Evolutionary conservation across 2,888 invertebrate genomes (phyloP).

Genomic region (Epistrophe grossulariae): DNA sequence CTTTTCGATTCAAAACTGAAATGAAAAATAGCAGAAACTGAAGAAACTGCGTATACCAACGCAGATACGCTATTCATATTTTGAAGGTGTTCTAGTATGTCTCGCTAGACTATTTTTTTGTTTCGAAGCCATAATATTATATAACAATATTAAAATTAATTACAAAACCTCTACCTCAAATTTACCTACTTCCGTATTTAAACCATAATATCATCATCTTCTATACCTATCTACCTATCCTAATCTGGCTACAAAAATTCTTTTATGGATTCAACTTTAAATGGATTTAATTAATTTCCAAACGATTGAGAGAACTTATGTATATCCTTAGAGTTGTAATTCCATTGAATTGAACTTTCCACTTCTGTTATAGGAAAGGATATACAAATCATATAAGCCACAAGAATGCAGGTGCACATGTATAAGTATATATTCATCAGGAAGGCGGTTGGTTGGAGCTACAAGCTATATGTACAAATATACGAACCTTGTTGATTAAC

Average conservation of each 20-base stretch:
- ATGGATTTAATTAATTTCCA: slow-evolving; percentile 72
- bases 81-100: background rate
- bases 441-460: slow-evolving; percentile 6
- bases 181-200: background rate
- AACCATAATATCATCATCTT: background rate
- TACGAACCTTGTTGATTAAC: slow-evolving; percentile 60
- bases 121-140: slow-evolving; percentile 13
- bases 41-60: too few relatives aligned
- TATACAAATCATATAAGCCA: slow-evolving; percentile 62
- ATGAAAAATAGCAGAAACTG: too few relatives aligned
- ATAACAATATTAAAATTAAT: slow-evolving; percentile 6
- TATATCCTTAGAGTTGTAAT: slow-evolving; percentile 52
- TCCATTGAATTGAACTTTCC: slow-evolving; percentile 65
- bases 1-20: too few relatives aligned
- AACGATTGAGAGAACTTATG: slow-evolving; percentile 62
- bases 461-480: slow-evolving; percentile 24
- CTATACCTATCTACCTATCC: slow-evolving; percentile 17
- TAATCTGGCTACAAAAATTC: slow-evolving; percentile 63
- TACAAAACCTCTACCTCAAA: slow-evolving; percentile 2
- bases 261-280: slow-evolving; percentile 63
- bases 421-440: too few relatives aligned
- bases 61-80: too few relatives aligned
- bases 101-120: background rate
- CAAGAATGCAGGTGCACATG: slow-evolving; percentile 61
- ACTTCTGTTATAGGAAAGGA: slow-evolving; percentile 45